phyloP scores from a whole-genome alignment of 2,888 invertebrate genomes.

The Heliconius erato region DNA sequence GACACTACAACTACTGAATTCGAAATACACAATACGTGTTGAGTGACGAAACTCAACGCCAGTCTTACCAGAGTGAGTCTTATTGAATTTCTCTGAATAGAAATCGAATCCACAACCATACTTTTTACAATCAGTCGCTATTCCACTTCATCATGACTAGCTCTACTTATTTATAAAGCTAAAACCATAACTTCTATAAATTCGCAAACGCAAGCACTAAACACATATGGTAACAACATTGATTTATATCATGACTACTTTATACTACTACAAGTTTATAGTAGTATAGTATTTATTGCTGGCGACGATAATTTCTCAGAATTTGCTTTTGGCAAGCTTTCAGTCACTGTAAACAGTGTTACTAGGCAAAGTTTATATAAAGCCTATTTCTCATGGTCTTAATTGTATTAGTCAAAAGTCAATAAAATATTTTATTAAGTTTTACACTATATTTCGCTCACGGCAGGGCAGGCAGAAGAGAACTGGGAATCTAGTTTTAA shows the following conservation, averaged over 20 bases:
- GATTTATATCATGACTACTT: constrained; percentile 11
- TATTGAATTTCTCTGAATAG: neutral
- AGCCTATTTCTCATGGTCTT: neutral
- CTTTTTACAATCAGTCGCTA: neutral
- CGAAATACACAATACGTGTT: neutral
- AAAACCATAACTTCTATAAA: neutral
- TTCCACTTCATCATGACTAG: no score
- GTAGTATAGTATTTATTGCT: neutral
- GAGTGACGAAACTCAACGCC: neutral
- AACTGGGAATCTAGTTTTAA: no score
- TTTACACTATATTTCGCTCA: no score
- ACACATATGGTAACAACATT: neutral
- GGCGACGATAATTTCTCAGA: neutral
- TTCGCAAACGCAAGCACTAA: neutral
- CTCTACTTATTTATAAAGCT: neutral
- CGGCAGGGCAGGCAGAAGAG: no score
- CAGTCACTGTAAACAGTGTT: constrained; percentile 41
- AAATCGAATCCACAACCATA: no score
- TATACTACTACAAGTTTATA: neutral
- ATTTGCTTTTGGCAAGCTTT: constrained; percentile 40
- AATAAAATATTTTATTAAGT: no score
- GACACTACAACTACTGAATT: neutral
- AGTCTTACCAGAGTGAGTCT: neutral
- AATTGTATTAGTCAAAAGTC: neutral
- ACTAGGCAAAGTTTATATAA: constrained; percentile 37